phyloP scores from a whole-genome alignment of 2,888 invertebrate genomes.

The Dryococelus australis region DNA sequence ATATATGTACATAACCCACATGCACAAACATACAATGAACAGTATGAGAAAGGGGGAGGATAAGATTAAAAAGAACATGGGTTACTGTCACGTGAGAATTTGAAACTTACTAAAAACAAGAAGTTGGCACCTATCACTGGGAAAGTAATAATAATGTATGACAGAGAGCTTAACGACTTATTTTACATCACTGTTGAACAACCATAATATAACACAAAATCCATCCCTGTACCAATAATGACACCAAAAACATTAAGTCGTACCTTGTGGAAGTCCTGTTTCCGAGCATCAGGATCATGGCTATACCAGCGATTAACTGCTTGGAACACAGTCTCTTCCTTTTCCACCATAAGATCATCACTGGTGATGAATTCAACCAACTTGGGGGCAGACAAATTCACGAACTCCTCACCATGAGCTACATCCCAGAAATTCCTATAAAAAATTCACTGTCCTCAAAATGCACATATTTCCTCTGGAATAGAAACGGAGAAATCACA shows the following conservation, averaged over 20 bases:
- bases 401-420: constrained; percentile 57
- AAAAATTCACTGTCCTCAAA: constrained; percentile 21
- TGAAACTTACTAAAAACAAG: no score
- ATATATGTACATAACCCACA: not conserved
- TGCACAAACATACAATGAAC: no score
- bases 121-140: no score
- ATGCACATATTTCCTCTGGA: not conserved
- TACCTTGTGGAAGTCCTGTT: constrained; percentile 55
- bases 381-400: constrained; percentile 57
- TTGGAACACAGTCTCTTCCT: constrained; percentile 61
- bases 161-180: no score
- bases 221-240: no score
- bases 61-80: no score
- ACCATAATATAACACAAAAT: no score
- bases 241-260: not conserved
- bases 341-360: constrained; percentile 59
- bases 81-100: no score
- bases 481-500: not conserved
- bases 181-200: no score
- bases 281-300: constrained; percentile 54
- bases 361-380: constrained; percentile 59
- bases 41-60: no score
- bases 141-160: no score
- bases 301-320: constrained; percentile 60
- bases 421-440: constrained; percentile 56